Evolutionary conservation across 1,140 invertebrate species (phyloP), one percentile per base, ranked within the genome.

Genomic region (Brachionus rotundiformis): DNA sequence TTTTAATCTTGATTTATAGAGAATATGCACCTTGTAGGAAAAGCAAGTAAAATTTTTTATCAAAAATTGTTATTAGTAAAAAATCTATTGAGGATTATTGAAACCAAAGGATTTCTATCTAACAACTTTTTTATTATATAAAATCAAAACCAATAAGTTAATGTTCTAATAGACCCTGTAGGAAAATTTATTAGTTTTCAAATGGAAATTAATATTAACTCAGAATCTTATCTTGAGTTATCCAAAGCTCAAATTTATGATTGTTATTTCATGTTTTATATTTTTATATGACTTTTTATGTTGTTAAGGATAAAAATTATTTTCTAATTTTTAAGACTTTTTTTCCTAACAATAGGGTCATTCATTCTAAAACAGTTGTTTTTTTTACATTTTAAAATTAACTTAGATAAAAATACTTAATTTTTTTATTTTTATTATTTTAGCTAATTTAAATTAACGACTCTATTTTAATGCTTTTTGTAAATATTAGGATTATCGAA

Each of bases 121-220:
- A 19, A 19, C 16, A 54, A 1, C 19, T 54, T 54, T 54, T 54
- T 54, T 54, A 7, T 19, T 54, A 54, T n/a, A 54, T 54, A 19
- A 54, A 54, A 54, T 54, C 23, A 54, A 54, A 54, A 19, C 47
- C 19, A 54, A 54, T 54, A 54, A 54, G 47, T 54, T 54, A 16
- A 16, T 54, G 47, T 19, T 54, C 47, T 54, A 54, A 54, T 54
- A 54, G 47, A 54, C 16, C 47, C 47, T 54, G 19, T 54, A 54
- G 47, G 47, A 54, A 54, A 54, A 54, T 54, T 54, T 54, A 54
- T 54, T 54, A 54, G 47, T 54, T 54, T 49, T 23, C n/a, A 16
- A 54, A 54, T 8, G 16, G 47, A 54, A 54, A 16, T 16, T 54
- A 23, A 54, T 54, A 54, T 54, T 19, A 54, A 54, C 47, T 54